Evolutionary conservation across 1,140 invertebrate genomes (phyloP).

Genomic region (Drosophila ananassae): DNA sequence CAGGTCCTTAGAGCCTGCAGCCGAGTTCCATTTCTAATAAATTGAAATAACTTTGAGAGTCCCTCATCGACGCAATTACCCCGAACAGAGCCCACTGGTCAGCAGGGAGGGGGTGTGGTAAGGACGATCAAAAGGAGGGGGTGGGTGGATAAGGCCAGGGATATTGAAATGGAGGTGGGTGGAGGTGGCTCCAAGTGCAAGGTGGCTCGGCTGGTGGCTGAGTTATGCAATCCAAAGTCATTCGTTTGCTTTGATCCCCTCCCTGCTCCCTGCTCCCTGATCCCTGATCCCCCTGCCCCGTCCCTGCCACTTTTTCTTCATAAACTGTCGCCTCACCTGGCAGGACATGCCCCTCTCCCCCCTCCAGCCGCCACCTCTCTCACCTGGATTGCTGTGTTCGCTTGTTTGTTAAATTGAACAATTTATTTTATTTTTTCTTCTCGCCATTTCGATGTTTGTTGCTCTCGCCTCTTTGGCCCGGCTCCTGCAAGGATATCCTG

Average conservation of each 20-base stretch:
- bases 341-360: background rate
- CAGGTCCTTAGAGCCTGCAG: slow-evolving; percentile 2
- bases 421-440: slow-evolving; percentile 53
- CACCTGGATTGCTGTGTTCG: slow-evolving; percentile 28
- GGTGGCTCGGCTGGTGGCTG: background rate
- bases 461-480: slow-evolving; percentile 2
- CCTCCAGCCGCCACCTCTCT: background rate
- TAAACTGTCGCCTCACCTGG: slow-evolving; percentile 14
- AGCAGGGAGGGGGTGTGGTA: background rate
- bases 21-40: slow-evolving; percentile 28
- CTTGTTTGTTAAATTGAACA: slow-evolving; percentile 62
- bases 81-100: slow-evolving; percentile 16
- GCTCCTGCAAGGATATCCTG: slow-evolving; percentile 45
- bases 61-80: slow-evolving; percentile 31
- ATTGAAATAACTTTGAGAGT: slow-evolving; percentile 31
- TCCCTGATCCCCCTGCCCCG: too few species aligned
- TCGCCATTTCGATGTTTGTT: slow-evolving; percentile 38
- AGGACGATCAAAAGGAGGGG: too few species aligned
- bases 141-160: background rate
- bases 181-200: background rate
- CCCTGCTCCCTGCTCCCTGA: too few species aligned
- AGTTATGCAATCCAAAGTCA: slow-evolving; percentile 44
- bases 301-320: background rate
- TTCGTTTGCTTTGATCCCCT: slow-evolving; percentile 8
- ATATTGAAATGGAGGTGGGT: background rate